Conservation (phyloP, 2,888 invertebrate genomes). For the Chelonus formosanus region DNA sequence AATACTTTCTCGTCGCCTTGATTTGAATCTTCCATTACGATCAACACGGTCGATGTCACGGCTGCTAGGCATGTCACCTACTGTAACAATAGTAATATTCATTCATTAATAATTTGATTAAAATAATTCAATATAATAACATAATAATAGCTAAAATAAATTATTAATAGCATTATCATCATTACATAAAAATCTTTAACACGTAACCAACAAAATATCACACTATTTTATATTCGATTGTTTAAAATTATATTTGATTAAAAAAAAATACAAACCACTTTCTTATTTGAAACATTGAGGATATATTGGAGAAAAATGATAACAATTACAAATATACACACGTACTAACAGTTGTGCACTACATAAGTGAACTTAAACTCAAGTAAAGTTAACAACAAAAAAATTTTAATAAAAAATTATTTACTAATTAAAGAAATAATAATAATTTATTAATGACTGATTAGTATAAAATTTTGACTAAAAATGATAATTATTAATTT, state of each 20-base stretch:
- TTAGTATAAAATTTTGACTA: neutral
- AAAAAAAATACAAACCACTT: conserved; percentile 9
- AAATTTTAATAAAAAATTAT: neutral
- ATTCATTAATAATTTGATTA: too few relatives aligned
- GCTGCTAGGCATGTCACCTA: conserved; percentile 66
- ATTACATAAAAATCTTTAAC: neutral
- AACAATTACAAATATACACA: conserved; percentile 2
- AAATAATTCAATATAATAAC: too few relatives aligned
- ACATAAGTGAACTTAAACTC: neutral
- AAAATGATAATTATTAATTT: conserved; percentile 26
- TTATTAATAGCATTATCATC: too few relatives aligned
- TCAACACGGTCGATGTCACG: conserved; percentile 62
- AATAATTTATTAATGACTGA: neutral
- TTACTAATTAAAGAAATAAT: neutral
- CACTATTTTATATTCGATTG: neutral
- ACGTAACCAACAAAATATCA: too few relatives aligned
- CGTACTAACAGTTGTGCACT: neutral
- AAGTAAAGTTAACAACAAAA: neutral
- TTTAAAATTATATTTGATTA: neutral
- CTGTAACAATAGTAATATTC: conserved; percentile 39
- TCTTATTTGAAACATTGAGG: conserved; percentile 2
- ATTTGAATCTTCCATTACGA: conserved; percentile 63
- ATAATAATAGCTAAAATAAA: too few relatives aligned
- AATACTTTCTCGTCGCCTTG: conserved; percentile 58
- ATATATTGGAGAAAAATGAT: conserved; percentile 9